phyloP scores from a whole-genome alignment of 2,888 invertebrate species.

The Protula sp. region DNA sequence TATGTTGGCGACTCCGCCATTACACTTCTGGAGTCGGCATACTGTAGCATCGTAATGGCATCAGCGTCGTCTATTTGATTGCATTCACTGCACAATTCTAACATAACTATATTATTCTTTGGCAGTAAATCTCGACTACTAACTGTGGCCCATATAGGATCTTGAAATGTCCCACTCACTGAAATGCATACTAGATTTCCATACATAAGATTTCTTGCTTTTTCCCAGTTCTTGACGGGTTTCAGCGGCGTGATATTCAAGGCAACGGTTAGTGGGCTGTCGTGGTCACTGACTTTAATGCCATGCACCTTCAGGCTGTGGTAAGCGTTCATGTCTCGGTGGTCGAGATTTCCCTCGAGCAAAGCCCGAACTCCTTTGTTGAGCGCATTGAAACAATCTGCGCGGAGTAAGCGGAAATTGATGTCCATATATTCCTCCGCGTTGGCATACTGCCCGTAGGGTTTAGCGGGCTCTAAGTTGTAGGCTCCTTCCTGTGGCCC shows the following conservation, averaged over 20 bases:
- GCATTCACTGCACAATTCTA: constrained; percentile 14
- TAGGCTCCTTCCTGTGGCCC: background rate
- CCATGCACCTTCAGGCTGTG: constrained; percentile 4
- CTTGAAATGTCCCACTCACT: constrained; percentile 12
- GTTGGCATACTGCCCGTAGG: constrained; percentile 7
- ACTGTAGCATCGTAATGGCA: constrained; percentile 1
- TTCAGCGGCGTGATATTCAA: constrained; percentile 8
- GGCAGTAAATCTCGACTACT: constrained; percentile 10
- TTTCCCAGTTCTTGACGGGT: constrained; percentile 11
- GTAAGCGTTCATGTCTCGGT: constrained; percentile 20
- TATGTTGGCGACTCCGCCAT: constrained; percentile 72
- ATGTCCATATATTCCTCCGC: constrained; percentile 14
- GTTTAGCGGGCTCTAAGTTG: background rate
- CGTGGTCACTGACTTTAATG: background rate
- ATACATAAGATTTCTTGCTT: constrained; percentile 12
- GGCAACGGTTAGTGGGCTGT: constrained; percentile 6
- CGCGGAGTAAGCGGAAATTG: constrained; percentile 17
- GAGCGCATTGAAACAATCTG: constrained; percentile 15
- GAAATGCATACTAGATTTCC: constrained; percentile 21
- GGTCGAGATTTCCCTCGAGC: constrained; percentile 12
- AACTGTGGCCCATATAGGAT: constrained; percentile 21
- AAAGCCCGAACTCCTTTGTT: constrained; percentile 4
- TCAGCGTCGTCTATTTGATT: constrained; percentile 7
- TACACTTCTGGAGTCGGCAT: constrained; percentile 26
- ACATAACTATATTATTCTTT: constrained; percentile 5